Conservation (phyloP, 2,113 vertebrate species). For the Struthio camelus region DNA sequence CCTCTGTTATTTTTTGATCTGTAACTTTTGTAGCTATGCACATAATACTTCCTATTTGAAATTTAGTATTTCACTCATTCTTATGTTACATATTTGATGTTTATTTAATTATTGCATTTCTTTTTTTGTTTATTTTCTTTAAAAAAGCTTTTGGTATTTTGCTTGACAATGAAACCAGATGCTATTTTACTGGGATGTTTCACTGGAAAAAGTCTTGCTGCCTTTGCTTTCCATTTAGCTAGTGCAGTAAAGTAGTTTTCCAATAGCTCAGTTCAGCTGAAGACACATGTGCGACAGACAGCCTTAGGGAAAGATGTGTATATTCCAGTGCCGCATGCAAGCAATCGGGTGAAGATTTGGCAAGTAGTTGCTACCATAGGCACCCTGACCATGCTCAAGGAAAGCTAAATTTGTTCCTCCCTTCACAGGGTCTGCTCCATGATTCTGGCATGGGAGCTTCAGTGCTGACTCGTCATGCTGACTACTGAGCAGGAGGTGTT, state of each 20-base stretch:
- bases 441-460: rapidly evolving
- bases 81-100: background rate
- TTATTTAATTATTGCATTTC: background rate
- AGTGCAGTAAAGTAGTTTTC: background rate
- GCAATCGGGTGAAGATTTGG: rapidly evolving
- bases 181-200: rapidly evolving
- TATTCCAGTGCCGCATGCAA: background rate
- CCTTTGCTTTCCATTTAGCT: background rate
- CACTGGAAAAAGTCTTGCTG: background rate
- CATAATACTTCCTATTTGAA: background rate
- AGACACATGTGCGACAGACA: rapidly evolving
- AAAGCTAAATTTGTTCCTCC: background rate
- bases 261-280: background rate
- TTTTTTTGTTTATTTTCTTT: background rate
- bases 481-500: background rate
- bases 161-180: background rate
- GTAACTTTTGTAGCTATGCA: background rate
- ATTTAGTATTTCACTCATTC: background rate
- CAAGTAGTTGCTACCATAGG: too few relatives aligned
- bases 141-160: background rate
- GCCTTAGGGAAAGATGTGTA: background rate
- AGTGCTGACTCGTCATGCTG: rapidly evolving
- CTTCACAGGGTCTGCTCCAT: background rate
- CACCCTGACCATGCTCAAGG: rapidly evolving
- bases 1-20: background rate